Evolutionary conservation across 1,140 invertebrate genomes (phyloP).

Genomic region (Lepidotrigona ventralis): DNA sequence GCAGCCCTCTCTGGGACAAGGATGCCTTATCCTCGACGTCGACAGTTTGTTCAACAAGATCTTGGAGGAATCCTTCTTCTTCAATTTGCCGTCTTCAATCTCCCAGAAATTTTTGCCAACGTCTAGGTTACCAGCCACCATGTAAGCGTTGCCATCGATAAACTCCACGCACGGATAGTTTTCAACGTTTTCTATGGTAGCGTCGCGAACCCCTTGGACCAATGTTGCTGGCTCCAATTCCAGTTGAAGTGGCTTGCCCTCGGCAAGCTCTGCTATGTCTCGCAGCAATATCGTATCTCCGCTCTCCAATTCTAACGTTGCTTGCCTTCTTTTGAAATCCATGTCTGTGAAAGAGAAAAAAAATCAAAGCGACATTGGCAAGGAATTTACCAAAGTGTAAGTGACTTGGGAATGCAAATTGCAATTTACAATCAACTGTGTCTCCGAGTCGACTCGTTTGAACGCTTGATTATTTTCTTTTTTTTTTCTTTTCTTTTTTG

Average conservation of each 20-base stretch:
- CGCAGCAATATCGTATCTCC: constrained; percentile 67
- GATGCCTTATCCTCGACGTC: constrained; percentile 65
- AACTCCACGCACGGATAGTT: constrained; percentile 69
- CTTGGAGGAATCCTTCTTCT: constrained; percentile 64
- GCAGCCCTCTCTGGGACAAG: constrained; percentile 81
- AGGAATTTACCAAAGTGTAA: neutral
- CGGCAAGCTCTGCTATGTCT: constrained; percentile 63
- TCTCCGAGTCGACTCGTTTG: neutral
- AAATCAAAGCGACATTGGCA: neutral
- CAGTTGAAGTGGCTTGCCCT: constrained; percentile 68
- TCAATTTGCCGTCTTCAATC: constrained; percentile 63
- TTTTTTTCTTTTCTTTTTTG: too few relatives aligned
- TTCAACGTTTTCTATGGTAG: constrained; percentile 53
- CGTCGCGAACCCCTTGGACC: constrained; percentile 54
- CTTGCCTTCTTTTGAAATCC: constrained; percentile 51
- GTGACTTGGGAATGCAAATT: neutral
- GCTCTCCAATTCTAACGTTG: constrained; percentile 58
- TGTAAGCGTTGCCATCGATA: constrained; percentile 71
- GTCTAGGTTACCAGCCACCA: constrained; percentile 67
- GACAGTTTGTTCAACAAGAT: constrained; percentile 65
- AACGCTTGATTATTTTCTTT: too few relatives aligned
- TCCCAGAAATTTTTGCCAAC: constrained; percentile 67
- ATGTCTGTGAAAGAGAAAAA: constrained; percentile 51
- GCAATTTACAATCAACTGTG: neutral
- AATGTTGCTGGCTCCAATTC: constrained; percentile 65